phyloP scores from a whole-genome alignment of 2,113 vertebrate genomes.

The Himantopus leucocephalus region DNA sequence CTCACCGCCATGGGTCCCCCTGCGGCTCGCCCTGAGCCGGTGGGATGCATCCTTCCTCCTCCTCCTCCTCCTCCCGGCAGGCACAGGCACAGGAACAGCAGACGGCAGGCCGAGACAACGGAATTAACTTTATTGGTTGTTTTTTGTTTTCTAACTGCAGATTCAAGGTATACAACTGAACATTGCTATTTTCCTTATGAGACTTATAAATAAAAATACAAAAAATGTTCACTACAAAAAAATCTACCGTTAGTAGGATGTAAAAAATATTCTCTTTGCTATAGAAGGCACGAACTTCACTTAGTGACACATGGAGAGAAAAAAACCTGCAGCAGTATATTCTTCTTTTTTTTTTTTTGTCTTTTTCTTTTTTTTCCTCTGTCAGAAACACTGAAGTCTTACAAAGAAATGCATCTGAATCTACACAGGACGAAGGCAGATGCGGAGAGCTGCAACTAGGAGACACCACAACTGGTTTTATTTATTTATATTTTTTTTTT shows the following conservation, averaged over 20 bases:
- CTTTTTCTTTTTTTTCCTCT: slow-evolving; percentile 81
- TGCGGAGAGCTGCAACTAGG: slow-evolving; percentile 72
- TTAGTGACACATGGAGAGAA: slow-evolving; percentile 99
- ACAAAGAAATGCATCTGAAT: slow-evolving; percentile 93
- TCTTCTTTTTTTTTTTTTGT: slow-evolving; percentile 73
- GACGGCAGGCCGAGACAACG: slow-evolving; percentile 72
- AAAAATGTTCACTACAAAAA: slow-evolving; percentile 97
- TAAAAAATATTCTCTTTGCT: slow-evolving; percentile 97
- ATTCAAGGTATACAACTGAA: slow-evolving; percentile 98
- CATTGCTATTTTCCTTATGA: slow-evolving; percentile 95
- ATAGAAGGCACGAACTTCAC: slow-evolving; percentile 99
- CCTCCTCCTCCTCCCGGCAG: neutral
- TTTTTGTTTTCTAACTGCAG: slow-evolving; percentile 89
- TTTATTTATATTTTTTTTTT: slow-evolving; percentile 62
- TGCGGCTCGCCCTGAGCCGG: rapidly evolving
- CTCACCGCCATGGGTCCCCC: neutral
- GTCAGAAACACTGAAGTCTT: slow-evolving; percentile 96
- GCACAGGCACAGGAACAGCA: neutral
- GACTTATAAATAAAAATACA: slow-evolving; percentile 99
- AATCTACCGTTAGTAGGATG: slow-evolving; percentile 98
- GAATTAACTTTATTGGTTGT: slow-evolving; percentile 86
- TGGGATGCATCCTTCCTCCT: neutral
- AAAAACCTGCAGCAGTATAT: slow-evolving; percentile 98
- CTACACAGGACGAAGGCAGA: slow-evolving; percentile 87
- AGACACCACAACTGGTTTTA: slow-evolving; percentile 56